These are phyloP conservation scores for Zosterops borbonicus DNA, from an alignment of 2,113 vertebrate species.

Conservation along the genomic window DNA sequence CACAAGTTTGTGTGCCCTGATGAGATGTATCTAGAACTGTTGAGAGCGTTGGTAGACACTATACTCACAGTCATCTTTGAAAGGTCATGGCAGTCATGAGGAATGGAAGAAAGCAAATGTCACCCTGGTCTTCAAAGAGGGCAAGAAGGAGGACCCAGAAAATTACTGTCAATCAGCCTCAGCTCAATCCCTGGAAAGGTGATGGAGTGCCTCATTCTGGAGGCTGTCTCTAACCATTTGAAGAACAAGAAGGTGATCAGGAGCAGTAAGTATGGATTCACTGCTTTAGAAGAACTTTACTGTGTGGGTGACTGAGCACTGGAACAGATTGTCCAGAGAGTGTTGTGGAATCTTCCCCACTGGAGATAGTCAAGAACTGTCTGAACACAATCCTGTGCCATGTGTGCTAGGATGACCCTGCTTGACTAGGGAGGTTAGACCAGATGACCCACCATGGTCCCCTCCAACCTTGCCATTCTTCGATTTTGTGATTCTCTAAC, in stretches of 20 bases:
- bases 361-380: not conserved
- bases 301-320: not conserved
- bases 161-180: not conserved
- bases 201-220: not conserved
- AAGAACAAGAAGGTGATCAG: not conserved
- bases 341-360: not conserved
- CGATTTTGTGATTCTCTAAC: not conserved
- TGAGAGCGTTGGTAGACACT: not conserved
- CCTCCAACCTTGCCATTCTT: not conserved
- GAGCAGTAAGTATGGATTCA: not conserved
- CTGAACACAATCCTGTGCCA: too few species aligned
- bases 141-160: not conserved
- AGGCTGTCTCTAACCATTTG: accelerated
- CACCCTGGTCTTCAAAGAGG: not conserved
- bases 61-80: not conserved
- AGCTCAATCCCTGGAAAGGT: not conserved
- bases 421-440: not conserved
- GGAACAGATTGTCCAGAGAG: not conserved
- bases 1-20: not conserved
- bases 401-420: not conserved
- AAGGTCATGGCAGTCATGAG: not conserved
- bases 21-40: not conserved
- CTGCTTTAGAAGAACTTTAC: not conserved
- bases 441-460: not conserved
- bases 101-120: not conserved